Evolutionary conservation across 2,797 vertebrate genomes (phyloP), one percentile per base, ranked within the genome.

Genomic region (Lophotriccus pileatus): DNA sequence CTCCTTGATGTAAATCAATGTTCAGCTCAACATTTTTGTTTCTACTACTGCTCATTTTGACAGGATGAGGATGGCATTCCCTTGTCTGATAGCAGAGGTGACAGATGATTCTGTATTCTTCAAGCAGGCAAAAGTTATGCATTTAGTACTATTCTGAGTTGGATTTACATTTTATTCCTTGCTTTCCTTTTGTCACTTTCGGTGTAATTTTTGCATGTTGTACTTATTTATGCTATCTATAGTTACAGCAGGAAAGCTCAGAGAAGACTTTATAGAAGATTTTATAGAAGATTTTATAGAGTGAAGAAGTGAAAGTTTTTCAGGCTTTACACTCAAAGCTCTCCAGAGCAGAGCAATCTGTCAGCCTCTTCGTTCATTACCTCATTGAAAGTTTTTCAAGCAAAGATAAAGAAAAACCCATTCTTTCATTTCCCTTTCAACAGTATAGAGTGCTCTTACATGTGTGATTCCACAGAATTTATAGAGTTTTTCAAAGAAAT

Each of bases 351-450:
- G 27, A 82, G 41, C 28, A 76, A 64, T 91, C 60, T 85, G 19
- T 49, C 72, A 67, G 25, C 44, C 52, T 76, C 34, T 93, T 74
- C 64, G 34, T 84, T 88, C 43, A 47, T 85, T 90, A 50, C 13
- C 68, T 28, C 50, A 94, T 94, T 90, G 66, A 88, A 86, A 74
- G 7, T 25, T 91, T 82, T 94, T 88, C 12, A 37, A 87, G n/a
- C 10, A 83, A 80, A 70, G 32, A 89, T 80, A 73, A 84, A 90
- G 37, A 87, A 76, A 81, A 93, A 84, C 22, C 15, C 9, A 39
- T 70, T 74, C 6, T 83, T 92, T 85, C 37, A 74, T 83, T 93
- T 74, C 7, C 28, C 18, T 91, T 94, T 84, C 58, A 85, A 49
- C 27, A 53, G 14, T 60, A 55, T 6, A 34, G 21, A 47, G 14